A percentile compares a stretch with the other conserved stretches of the same genome.
Evolutionary conservation across 1,140 invertebrate species (phyloP).

Genomic region (Drosophila burlai): DNA sequence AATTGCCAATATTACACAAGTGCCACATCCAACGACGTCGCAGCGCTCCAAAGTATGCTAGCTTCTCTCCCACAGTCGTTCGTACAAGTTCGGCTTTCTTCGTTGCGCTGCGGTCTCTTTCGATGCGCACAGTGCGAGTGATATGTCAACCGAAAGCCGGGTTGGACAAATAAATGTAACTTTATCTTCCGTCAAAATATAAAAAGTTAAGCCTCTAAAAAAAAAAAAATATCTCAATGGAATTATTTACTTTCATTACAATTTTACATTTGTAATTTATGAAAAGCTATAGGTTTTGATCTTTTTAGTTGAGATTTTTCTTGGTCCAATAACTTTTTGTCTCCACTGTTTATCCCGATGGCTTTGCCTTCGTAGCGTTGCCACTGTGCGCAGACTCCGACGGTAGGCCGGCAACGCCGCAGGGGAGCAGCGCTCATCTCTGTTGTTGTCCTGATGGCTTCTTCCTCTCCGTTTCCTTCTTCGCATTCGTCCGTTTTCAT

Average conservation of each 20-base stretch:
- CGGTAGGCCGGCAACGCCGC: slow-evolving; percentile 56
- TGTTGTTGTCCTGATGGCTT: slow-evolving; percentile 36
- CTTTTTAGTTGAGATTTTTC: not conserved
- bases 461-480: slow-evolving; percentile 11
- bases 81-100: slow-evolving; percentile 17
- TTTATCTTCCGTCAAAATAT: too few relatives aligned
- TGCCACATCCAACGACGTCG: slow-evolving; percentile 57
- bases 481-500: not conserved
- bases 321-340: slow-evolving; percentile 23
- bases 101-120: slow-evolving; percentile 14
- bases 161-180: too few relatives aligned
- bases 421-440: slow-evolving; percentile 48
- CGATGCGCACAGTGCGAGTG: slow-evolving; percentile 19
- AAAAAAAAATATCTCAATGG: too few relatives aligned
- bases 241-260: not conserved
- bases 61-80: slow-evolving; percentile 21
- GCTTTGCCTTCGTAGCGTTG: slow-evolving; percentile 15
- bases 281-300: not conserved
- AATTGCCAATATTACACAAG: slow-evolving; percentile 83
- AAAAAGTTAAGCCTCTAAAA: not conserved
- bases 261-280: not conserved
- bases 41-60: slow-evolving; percentile 65
- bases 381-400: slow-evolving; percentile 61
- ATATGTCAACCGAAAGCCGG: slow-evolving; percentile 12
- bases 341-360: slow-evolving; percentile 27